These are phyloP conservation scores for Ptychodera flava DNA, from an alignment of 35 echinoderm and acorn worm species.

Conservation along the genomic window DNA sequence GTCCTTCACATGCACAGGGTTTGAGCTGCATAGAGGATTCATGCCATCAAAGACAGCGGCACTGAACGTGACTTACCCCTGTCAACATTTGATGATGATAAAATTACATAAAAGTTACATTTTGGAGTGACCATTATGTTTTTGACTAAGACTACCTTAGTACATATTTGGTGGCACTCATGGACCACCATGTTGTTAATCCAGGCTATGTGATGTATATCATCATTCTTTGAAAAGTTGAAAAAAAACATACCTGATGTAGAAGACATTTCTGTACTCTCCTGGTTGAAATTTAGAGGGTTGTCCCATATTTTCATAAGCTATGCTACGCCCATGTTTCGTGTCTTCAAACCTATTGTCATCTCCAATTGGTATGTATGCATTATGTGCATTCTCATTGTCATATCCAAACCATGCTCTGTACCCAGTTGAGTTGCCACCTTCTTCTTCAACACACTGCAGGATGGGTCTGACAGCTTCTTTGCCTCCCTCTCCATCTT, in stretches of 20 bases:
- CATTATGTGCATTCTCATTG: constrained; percentile 72
- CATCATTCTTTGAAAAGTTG: no score
- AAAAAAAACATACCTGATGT: constrained; percentile 64
- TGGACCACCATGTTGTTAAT: no score
- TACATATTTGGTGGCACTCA: no score
- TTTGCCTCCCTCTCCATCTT: constrained; percentile 56
- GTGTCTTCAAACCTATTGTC: constrained; percentile 46
- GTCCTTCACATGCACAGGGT: no score
- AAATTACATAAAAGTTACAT: no score
- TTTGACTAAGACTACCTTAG: no score
- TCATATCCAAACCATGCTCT: constrained; percentile 82
- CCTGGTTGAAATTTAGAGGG: constrained; percentile 82
- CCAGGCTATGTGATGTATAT: no score
- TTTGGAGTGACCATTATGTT: no score
- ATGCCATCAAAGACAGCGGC: no score
- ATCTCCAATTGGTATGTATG: constrained; percentile 62
- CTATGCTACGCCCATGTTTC: neutral
- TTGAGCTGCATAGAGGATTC: no score
- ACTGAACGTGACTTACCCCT: no score
- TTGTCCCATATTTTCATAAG: constrained; percentile 39
- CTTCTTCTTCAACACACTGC: constrained; percentile 42
- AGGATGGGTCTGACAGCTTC: constrained; percentile 38
- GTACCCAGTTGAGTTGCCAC: constrained; percentile 14
- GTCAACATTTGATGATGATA: no score
- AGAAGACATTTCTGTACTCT: constrained; percentile 50